Conservation (phyloP, 2,113 vertebrate species). For the Oriolus oriolus region DNA sequence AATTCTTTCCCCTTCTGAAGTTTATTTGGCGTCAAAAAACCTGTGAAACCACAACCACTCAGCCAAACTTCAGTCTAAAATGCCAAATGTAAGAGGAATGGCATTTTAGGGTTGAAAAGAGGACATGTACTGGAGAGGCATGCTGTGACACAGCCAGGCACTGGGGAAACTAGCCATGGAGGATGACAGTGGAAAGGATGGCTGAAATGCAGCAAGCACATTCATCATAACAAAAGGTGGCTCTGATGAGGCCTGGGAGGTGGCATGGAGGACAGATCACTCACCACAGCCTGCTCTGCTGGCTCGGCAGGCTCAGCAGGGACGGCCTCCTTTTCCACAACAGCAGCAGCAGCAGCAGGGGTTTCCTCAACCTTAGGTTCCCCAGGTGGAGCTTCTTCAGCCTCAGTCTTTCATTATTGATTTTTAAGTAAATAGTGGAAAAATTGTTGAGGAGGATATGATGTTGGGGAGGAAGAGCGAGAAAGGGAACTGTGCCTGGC, state of each 20-base stretch:
- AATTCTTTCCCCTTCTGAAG: not conserved
- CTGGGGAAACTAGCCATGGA: not conserved
- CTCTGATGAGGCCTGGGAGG: fast-evolving
- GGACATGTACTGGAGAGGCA: not conserved
- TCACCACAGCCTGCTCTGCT: conserved; percentile 81
- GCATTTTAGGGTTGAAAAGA: not conserved
- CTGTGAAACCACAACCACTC: not conserved
- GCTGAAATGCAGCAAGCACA: conserved; percentile 3
- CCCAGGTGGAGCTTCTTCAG: conserved; percentile 66
- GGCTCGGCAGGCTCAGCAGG: conserved; percentile 44
- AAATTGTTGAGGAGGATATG: not conserved
- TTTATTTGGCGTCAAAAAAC: not conserved
- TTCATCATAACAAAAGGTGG: not conserved
- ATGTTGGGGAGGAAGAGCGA: not conserved
- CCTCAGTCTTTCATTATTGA: conserved; percentile 67
- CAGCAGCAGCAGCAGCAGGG: not conserved
- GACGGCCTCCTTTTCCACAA: not conserved
- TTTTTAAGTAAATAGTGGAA: conserved; percentile 44
- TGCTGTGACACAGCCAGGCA: not conserved
- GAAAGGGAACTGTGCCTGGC: not conserved
- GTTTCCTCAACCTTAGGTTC: conserved; percentile 64
- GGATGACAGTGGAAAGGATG: not conserved
- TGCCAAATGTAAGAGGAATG: not conserved
- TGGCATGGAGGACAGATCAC: conserved; percentile 10
- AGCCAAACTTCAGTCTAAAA: not conserved